Base-by-base conservation (phyloP, 2,113 vertebrate species). In the Rhea pennata region DNA sequence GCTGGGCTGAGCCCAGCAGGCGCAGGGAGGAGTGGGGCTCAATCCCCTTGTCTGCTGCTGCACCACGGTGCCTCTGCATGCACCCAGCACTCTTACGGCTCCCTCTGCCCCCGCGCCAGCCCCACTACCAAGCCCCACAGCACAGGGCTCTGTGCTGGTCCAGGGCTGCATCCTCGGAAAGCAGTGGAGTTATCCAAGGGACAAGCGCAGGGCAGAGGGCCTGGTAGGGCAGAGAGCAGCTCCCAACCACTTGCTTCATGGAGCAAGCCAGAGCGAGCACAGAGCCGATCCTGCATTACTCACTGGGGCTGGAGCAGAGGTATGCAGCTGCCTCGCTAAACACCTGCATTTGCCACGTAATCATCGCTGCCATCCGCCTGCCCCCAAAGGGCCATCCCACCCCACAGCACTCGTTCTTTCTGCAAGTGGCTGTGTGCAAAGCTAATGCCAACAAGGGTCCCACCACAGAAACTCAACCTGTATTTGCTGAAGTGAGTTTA, bases 291-390 rank as follows among this genome's bases (percentile, higher is more conserved):
- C 56, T 6, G 31, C 56, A 9, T 31, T 58, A 17, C 8, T 29
- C 44, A 48, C 46, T 19, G 17, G 46, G 19, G 46, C 46, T 48
- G 46, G 46, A 48, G 46, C 17, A 9, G 16, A 48, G 46, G 17
- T 19, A 48, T 7, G 46, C 46, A 53, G 66, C 70, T 85, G n/a
- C 62, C 62, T 53, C 1, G 0, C 19, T 36, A 19, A 79, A 40
- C 21, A 56, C 9, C 54, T 0, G 0, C 0, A 2, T 16, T 50
- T 80, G 44, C 84, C 84, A 36, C 4, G 0, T 51, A 0, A 1
- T 39, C 61, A 44, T 0, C 0, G 22, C 46, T 87, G 56, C 59
- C 73, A 23, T 77, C 33, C 59, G 86, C 29, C 4, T 1, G 19
- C 44, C 53, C 13, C 48, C 61, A 77, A 83, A 42, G 39, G 4